Conservation (phyloP, 1,140 invertebrate species). For the Melitaea cinxia region DNA sequence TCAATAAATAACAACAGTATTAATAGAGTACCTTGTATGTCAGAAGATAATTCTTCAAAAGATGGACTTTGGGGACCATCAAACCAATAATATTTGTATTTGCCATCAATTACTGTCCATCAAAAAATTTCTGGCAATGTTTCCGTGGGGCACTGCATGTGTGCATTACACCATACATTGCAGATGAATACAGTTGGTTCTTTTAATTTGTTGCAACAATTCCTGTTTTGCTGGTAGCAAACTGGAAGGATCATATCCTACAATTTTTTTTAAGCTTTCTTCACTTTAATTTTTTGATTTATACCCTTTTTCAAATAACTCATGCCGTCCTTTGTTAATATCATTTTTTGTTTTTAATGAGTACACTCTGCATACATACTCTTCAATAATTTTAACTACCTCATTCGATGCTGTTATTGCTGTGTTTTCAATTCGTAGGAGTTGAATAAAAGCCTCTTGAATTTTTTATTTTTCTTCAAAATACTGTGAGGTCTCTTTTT, state of each 20-base stretch:
- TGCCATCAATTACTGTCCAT: too few relatives aligned
- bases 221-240: conserved; percentile 38
- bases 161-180: conserved; percentile 37
- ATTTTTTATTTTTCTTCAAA: too few relatives aligned
- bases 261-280: conserved; percentile 26
- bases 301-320: conserved; percentile 26
- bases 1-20: conserved; percentile 33
- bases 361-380: conserved; percentile 28
- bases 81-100: too few relatives aligned
- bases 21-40: conserved; percentile 30
- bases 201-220: conserved; percentile 39
- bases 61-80: conserved; percentile 39
- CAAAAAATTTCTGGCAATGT: too few relatives aligned
- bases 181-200: conserved; percentile 23
- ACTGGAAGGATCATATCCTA: conserved; percentile 32
- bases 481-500: too few relatives aligned
- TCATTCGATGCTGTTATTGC: conserved; percentile 27
- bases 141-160: too few relatives aligned
- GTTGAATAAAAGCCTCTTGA: conserved; percentile 29
- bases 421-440: conserved; percentile 17
- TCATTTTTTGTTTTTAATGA: conserved; percentile 33
- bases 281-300: conserved; percentile 26
- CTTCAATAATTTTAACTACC: conserved; percentile 18
- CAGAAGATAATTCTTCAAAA: conserved; percentile 37
- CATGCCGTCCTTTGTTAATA: conserved; percentile 30